These are phyloP conservation scores for Hapalemur alaotrensis DNA, from an alignment of 2,797 vertebrate species.

Conservation along the genomic window DNA sequence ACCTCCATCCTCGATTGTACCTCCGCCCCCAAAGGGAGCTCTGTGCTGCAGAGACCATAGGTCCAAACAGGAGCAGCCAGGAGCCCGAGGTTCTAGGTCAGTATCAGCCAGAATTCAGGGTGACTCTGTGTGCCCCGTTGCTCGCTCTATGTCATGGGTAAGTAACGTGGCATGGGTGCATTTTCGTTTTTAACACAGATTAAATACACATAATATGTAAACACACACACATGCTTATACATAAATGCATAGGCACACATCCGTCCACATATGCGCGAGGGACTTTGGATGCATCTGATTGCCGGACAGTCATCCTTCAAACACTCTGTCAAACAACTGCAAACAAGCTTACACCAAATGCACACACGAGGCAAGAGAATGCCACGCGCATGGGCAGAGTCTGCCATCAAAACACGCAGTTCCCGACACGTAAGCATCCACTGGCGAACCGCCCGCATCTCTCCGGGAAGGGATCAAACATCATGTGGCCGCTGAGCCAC, in stretches of 20 bases:
- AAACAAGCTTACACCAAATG: not conserved
- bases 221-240: not conserved
- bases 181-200: not conserved
- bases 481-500: accelerated
- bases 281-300: not conserved
- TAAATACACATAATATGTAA: not conserved
- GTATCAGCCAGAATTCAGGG: not conserved
- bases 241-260: not conserved
- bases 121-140: not conserved
- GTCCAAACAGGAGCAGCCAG: not conserved
- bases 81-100: not conserved
- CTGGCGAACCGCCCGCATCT: accelerated
- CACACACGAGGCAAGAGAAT: not conserved
- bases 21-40: not conserved
- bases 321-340: not conserved
- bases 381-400: accelerated
- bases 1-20: not conserved
- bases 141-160: not conserved
- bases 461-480: not conserved
- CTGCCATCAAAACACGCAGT: not conserved
- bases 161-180: not conserved
- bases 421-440: not conserved
- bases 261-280: not conserved
- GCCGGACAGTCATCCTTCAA: not conserved
- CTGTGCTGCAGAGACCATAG: accelerated